Conservation (phyloP, 1,140 invertebrate genomes). For the Coboldia fuscipes region DNA sequence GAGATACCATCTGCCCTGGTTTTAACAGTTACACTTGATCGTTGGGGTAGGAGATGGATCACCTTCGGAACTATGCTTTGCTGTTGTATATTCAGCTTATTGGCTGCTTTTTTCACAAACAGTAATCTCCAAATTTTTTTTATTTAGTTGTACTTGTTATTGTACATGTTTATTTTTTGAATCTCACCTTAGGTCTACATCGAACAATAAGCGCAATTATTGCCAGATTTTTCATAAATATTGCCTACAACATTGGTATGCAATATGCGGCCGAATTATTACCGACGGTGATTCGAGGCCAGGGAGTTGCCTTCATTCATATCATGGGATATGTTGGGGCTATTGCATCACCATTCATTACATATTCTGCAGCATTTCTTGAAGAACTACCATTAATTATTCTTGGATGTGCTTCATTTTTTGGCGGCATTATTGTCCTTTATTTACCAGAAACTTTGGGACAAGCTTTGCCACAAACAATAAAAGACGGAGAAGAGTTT, state of each 20-base stretch:
- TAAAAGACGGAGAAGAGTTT: slow-evolving; percentile 66
- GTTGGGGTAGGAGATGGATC: slow-evolving; percentile 51
- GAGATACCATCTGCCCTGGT: slow-evolving; percentile 47
- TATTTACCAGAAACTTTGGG: slow-evolving; percentile 65
- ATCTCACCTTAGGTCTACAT: too few relatives aligned
- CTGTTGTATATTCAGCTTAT: slow-evolving; percentile 51
- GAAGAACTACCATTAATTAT: slow-evolving; percentile 47
- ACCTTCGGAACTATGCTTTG: slow-evolving; percentile 52
- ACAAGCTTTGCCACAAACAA: slow-evolving; percentile 57
- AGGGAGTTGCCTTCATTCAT: slow-evolving; percentile 56
- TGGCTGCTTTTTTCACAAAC: slow-evolving; percentile 39
- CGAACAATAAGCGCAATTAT: too few relatives aligned
- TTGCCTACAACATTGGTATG: slow-evolving; percentile 71
- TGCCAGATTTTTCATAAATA: slow-evolving; percentile 63
- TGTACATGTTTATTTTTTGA: too few relatives aligned
- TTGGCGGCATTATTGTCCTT: slow-evolving; percentile 46
- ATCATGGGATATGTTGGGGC: slow-evolving; percentile 69
- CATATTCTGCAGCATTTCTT: slow-evolving; percentile 49
- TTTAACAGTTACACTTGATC: slow-evolving; percentile 37
- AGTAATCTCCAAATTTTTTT: too few relatives aligned
- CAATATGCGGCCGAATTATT: slow-evolving; percentile 72
- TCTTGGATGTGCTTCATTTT: slow-evolving; percentile 45
- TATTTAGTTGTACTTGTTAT: too few relatives aligned
- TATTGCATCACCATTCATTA: slow-evolving; percentile 58
- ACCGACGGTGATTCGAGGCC: slow-evolving; percentile 27